These are phyloP conservation scores for Myiopsitta monachus DNA, from an alignment of 2,113 vertebrate species.

Conservation along the genomic window DNA sequence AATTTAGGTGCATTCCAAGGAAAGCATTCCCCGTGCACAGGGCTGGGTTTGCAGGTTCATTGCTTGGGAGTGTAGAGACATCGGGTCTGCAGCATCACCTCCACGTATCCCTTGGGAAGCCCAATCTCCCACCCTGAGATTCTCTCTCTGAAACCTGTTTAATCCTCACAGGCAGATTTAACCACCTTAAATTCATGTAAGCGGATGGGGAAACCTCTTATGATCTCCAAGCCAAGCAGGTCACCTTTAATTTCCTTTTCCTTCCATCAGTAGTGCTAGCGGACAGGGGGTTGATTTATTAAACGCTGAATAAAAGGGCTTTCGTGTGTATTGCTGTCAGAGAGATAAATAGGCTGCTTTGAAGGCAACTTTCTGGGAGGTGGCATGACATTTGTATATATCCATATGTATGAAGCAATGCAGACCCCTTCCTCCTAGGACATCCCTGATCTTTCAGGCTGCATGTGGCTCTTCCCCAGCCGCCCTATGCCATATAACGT, in stretches of 20 bases:
- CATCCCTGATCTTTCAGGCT: rapidly evolving
- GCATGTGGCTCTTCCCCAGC: rapidly evolving
- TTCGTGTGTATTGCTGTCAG: conserved; percentile 14
- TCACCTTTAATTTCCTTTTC: conserved; percentile 56
- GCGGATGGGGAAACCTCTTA: background rate
- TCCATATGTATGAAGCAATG: background rate
- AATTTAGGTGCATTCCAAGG: background rate
- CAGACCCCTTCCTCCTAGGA: background rate
- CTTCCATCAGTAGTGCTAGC: background rate
- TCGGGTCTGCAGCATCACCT: background rate
- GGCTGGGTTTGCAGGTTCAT: background rate
- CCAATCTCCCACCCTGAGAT: background rate
- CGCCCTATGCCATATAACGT: background rate
- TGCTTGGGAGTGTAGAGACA: background rate
- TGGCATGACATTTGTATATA: background rate
- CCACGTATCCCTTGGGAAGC: background rate
- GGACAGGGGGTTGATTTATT: conserved; percentile 48
- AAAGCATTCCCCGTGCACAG: background rate
- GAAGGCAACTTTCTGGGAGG: background rate
- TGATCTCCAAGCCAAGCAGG: conserved; percentile 31
- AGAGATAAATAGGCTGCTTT: conserved; percentile 25
- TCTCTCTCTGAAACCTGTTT: background rate
- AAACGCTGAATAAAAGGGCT: background rate
- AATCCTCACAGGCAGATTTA: conserved; percentile 15
- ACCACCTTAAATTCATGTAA: conserved; percentile 18